A percentile compares a stretch with the other conserved stretches of the same genome.
Conservation (phyloP, 2,888 invertebrate species). For the Pachydiplax longipennis region DNA sequence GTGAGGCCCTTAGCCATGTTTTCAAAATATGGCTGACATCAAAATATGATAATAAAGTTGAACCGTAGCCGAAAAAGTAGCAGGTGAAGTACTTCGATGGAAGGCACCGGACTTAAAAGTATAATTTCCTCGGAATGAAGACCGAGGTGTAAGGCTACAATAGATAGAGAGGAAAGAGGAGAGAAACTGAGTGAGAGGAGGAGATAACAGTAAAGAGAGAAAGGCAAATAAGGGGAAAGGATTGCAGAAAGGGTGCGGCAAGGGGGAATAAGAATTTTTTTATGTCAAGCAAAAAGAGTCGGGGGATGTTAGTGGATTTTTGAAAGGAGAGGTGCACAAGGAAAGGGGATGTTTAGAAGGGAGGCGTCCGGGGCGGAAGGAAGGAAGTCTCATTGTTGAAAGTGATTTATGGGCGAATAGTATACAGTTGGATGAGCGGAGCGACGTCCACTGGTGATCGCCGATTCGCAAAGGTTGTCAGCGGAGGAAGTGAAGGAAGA, state of each 20-base stretch:
- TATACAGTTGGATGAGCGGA: slow-evolving; percentile 12
- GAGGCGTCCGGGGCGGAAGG: slow-evolving; percentile 2
- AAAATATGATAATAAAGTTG: no score
- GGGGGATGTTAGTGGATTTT: not conserved
- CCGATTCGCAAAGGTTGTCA: slow-evolving; percentile 35
- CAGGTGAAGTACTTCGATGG: no score
- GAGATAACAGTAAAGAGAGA: not conserved
- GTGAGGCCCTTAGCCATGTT: no score
- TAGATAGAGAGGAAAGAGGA: no score
- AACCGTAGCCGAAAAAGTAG: no score
- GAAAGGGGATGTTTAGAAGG: slow-evolving; percentile 25
- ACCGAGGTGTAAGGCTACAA: no score
- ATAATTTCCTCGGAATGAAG: no score
- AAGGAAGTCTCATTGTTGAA: slow-evolving; percentile 45
- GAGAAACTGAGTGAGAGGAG: no score
- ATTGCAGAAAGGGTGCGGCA: no score
- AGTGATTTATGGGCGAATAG: slow-evolving; percentile 24
- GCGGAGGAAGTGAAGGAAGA: slow-evolving; percentile 1
- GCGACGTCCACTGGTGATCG: not conserved
- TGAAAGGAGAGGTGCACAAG: not conserved
- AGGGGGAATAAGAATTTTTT: not conserved
- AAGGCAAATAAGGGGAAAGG: not conserved
- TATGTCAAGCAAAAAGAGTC: not conserved
- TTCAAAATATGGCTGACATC: no score
- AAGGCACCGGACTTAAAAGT: no score